Conservation (phyloP, 2,797 vertebrate species). For the Karalla daura region DNA sequence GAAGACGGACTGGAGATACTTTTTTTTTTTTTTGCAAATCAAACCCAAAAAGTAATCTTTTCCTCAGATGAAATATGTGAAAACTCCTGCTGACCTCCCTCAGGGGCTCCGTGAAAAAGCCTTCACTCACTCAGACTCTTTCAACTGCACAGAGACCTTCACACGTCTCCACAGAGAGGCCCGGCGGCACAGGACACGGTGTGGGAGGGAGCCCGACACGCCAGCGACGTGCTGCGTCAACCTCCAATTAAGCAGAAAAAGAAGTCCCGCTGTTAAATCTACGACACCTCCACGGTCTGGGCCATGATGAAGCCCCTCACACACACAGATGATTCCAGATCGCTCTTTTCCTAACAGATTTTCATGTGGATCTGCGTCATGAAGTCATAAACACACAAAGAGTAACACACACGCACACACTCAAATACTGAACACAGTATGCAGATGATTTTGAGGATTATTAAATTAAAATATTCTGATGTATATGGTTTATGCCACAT, state of each 20-base stretch:
- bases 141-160: constrained; percentile 51
- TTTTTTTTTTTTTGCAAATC: constrained; percentile 1
- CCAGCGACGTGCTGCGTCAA: constrained; percentile 49
- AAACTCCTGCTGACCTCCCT: constrained; percentile 37
- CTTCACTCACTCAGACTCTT: constrained; percentile 54
- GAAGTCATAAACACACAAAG: too few species aligned
- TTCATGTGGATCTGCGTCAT: not conserved
- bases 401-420: not conserved
- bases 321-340: constrained; percentile 25
- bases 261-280: constrained; percentile 47
- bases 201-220: constrained; percentile 38
- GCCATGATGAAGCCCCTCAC: not conserved
- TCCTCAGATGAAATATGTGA: constrained; percentile 11
- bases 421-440: not conserved
- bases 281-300: constrained; percentile 23
- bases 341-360: constrained; percentile 12
- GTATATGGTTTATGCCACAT: not conserved
- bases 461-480: not conserved
- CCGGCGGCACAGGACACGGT: constrained; percentile 34
- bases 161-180: constrained; percentile 36
- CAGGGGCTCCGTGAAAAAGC: constrained; percentile 14
- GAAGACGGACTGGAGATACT: too few species aligned
- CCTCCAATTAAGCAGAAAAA: constrained; percentile 64
- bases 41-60: constrained; percentile 11
- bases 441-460: not conserved